Base-by-base conservation (phyloP, 2,113 vertebrate genomes). In the Colistium nudipinnis region DNA sequence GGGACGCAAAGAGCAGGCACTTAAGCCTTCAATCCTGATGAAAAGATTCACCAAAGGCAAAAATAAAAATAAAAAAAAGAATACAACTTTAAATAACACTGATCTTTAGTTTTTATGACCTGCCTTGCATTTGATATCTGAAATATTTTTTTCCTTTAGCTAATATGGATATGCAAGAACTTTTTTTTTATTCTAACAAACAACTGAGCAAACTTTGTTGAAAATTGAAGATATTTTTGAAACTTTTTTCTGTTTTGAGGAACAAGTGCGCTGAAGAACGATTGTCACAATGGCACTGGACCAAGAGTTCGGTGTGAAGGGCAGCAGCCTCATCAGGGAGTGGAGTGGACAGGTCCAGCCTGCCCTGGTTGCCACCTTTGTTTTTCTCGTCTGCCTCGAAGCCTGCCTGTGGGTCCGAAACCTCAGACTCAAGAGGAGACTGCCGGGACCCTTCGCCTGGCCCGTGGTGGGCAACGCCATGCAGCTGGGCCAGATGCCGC, bases 401-500 rank as follows among this genome's bases (percentile, higher is more conserved):
- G 91, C 90, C 45, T 89, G 91, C 30, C 81, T 93, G 77, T 91
- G 92, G 90, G 84, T 90, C 51, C 74, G 82, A 33, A 88, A 87
- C 36, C 54, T 87, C 43, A 24, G 82, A 19, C 83, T 75, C 24
- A 93, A 87, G 62, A 91, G 78, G 33, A 86, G 80, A 57, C 92
- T 93, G 4, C 94, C 94, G 0, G 94, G 94, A 28, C 92, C 94
- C 19, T 93, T 93, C 3, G 87, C 93, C 2, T 95, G 94, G 94
- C 94, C 94, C 0, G 27, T 94, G 78, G 88, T 95, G 70, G 94
- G 94, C 55, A 95, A 95, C n/a, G 93, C 70, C 54, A 93, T 94
- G 93, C 94, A 94, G 78, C 90, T 96, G 74, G 95, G 94, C 53
- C 91, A 87, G 75, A 89, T 94, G 90, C 95, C 95, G 22, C 95